Evolutionary conservation across 2,797 vertebrate genomes (phyloP), one percentile per base, ranked within the genome.

Genomic region (Urosaurus nigricauda): DNA sequence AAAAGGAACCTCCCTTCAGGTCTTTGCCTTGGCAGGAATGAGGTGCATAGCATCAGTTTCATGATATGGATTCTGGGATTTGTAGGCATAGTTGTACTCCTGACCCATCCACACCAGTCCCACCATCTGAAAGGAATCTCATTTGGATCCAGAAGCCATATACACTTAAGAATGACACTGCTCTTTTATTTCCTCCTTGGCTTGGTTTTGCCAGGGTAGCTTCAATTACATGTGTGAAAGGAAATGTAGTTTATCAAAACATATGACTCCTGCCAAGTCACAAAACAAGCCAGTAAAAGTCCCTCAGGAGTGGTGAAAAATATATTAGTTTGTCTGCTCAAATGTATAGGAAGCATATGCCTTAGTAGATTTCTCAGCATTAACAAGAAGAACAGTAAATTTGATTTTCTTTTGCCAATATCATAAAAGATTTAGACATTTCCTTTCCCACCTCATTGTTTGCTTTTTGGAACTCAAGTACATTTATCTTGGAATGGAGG

Each of bases 161-260:
- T 47, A 0, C 1, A 35, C 70, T 79, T 87, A 40, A 53, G 17
- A 91, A 11, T 7, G 4, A 51, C 37, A 32, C 1, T 37, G 3
- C 58, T 74, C 11, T 92, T 87, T 86, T 60, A 35, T 21, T 71
- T 79, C 51, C 1, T 83, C 83, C 86, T 19, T 56, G 0, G 0
- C 21, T 85, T 89, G 89, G 0, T 84, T 92, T 93, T 11, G 81
- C 17, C 80, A 7, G 77, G 13, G 32, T 21, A 88, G 0, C 5
- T 63, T 87, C 14, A 12, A 21, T n/a, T 65, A 1, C 86, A 47
- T 89, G 43, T 92, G 63, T 91, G 90, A 81, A 90, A 91, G 90
- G 88, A 95, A 86, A 74, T 60, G 26, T 75, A 68, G 1, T 88
- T 92, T 93, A 85, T 74, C 89, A 29, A 3, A 40, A 5, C 35